Conservation (phyloP, 2,797 vertebrate species). For the Eulemur mongoz region DNA sequence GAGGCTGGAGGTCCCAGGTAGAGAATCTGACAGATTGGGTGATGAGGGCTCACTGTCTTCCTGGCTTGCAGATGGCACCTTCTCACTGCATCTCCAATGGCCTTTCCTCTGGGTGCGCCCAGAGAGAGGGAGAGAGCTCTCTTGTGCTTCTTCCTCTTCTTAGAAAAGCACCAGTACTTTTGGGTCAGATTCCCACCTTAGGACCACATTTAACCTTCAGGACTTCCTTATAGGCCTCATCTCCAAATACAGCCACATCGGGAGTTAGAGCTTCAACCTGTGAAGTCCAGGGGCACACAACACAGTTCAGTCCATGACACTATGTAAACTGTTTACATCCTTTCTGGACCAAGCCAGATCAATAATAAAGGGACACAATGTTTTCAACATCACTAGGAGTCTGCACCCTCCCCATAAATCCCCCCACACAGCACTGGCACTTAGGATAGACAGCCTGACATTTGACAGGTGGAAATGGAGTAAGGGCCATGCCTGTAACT, state of each 20-base stretch:
- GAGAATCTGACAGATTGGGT: not conserved
- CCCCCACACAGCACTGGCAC: no score
- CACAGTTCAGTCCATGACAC: not conserved
- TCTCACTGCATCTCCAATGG: not conserved
- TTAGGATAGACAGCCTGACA: rapidly evolving
- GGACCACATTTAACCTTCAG: not conserved
- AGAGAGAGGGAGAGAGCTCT: not conserved
- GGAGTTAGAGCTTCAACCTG: not conserved
- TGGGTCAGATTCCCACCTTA: not conserved
- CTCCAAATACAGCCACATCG: not conserved
- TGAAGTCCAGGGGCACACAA: not conserved
- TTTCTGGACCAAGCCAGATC: not conserved
- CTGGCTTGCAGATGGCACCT: not conserved
- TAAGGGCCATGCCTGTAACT: not conserved
- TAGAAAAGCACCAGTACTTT: not conserved
- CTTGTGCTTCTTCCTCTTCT: not conserved
- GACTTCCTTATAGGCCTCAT: not conserved
- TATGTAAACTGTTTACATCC: rapidly evolving
- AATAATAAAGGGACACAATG: rapidly evolving
- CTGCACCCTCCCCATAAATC: not conserved
- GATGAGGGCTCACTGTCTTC: not conserved
- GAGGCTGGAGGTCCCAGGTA: not conserved
- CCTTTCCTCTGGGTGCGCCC: not conserved
- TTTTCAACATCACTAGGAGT: not conserved
- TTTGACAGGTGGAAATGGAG: not conserved